Percentiles rank a stretch among this genome's conserved stretches.
phyloP scores from a whole-genome alignment of 2,797 vertebrate species.

The Amblyraja radiata region DNA sequence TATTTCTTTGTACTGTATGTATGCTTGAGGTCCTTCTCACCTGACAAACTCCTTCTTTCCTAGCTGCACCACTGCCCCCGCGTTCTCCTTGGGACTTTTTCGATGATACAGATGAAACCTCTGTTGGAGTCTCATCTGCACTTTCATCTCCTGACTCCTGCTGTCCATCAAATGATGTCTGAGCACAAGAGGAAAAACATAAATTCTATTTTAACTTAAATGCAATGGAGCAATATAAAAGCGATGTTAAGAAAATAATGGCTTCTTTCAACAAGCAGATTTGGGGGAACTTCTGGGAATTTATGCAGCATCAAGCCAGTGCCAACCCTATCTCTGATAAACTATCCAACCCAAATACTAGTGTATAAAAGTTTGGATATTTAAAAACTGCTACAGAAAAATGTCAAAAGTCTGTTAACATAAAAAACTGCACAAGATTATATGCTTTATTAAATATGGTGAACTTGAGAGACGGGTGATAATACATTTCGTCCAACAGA shows the following conservation, averaged over 20 bases:
- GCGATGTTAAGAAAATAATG: background rate
- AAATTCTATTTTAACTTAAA: background rate
- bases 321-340: background rate
- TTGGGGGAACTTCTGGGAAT: background rate
- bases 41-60: constrained; percentile 89
- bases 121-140: constrained; percentile 71
- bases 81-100: constrained; percentile 73
- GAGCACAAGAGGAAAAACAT: constrained; percentile 42
- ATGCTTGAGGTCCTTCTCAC: constrained; percentile 53
- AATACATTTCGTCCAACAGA: background rate
- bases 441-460: background rate
- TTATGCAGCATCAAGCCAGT: background rate
- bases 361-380: background rate
- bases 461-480: background rate
- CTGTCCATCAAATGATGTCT: constrained; percentile 68
- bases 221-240: background rate
- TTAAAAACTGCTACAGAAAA: background rate
- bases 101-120: constrained; percentile 56
- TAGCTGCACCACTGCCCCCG: constrained; percentile 51
- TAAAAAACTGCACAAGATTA: background rate
- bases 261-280: background rate
- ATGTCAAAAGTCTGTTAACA: background rate
- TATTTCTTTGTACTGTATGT: constrained; percentile 36
- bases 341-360: background rate
- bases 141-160: constrained; percentile 86